Evolutionary conservation across 2,113 vertebrate genomes (phyloP).

Genomic region (Bujurquina vittata): DNA sequence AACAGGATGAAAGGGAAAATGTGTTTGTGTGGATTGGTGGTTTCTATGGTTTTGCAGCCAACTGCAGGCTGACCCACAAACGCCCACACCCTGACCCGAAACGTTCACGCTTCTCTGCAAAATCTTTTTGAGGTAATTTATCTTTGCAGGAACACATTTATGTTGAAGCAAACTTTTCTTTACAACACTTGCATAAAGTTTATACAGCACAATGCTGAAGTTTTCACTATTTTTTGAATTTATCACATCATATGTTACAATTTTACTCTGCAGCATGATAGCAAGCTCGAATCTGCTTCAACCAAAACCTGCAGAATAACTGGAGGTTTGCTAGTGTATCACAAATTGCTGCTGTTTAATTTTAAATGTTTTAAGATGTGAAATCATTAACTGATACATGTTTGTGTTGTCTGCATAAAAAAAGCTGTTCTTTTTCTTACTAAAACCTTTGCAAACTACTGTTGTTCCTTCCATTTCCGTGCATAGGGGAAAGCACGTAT

Average conservation of each 20-base stretch:
- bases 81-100: background rate
- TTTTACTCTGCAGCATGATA: background rate
- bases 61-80: background rate
- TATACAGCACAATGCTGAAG: background rate
- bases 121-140: background rate
- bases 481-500: background rate
- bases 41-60: background rate
- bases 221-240: background rate
- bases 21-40: background rate
- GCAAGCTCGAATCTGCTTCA: too few relatives aligned
- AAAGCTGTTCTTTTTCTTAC: background rate
- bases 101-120: background rate
- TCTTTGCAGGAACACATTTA: background rate
- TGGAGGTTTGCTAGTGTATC: background rate
- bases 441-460: background rate
- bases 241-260: background rate
- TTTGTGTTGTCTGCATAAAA: background rate
- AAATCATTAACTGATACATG: background rate
- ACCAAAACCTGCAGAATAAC: background rate
- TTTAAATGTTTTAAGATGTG: background rate
- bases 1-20: background rate
- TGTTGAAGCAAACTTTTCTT: background rate
- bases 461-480: slow-evolving; percentile 6
- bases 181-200: background rate
- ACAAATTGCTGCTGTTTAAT: background rate